Base-by-base conservation (phyloP, 2,888 invertebrate genomes). In the Nymphalis urticae region DNA sequence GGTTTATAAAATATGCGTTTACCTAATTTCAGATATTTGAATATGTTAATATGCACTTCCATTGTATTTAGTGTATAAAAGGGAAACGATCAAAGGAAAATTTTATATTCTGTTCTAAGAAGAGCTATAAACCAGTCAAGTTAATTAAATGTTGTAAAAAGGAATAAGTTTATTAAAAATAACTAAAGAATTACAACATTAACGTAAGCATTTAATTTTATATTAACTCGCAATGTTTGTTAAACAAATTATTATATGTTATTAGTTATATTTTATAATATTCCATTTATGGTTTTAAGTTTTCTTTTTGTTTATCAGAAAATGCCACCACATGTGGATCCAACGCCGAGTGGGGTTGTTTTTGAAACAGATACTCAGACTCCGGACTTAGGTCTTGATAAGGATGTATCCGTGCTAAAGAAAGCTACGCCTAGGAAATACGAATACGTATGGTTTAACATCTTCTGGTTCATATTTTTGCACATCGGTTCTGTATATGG, bases 401-500 rank as follows among this genome's bases (percentile, higher is more conserved):
- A 94, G 82, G 94, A 94, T 73, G 93, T 94, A 17, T 89, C 91
- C 0, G 85, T 86, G 13, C 80, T 94, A 64, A 94, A 94, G 77
- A 86, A 90, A 9, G 93, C 94, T 0, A 86, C 93, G 0, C 88
- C 92, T 0, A 88, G 87, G 71, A 92, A 94, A 77, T 82, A 93
- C 66, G 87, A 93, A 75, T 86, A 95, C 53, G 96, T 96, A 4
- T 96, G 96, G 96, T 93, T 95, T 77, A 96, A 96, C 79, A 95
- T 96, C 50, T 80, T 94, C 6, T 93, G 95, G 79, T 96, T 96
- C 80, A 79, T 89, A 0, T 95, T 94, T 75, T 90, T 96, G 27
- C 96, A 96, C 82, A 71, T 93, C 4, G 94, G 93, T 0, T 95
- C 95, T 0, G 69, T 95, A 0, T 96, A 95, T 76, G 96, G 96